These are phyloP conservation scores for Himalopsyche japonica DNA, from an alignment of 2,888 invertebrate species.

Conservation along the genomic window DNA sequence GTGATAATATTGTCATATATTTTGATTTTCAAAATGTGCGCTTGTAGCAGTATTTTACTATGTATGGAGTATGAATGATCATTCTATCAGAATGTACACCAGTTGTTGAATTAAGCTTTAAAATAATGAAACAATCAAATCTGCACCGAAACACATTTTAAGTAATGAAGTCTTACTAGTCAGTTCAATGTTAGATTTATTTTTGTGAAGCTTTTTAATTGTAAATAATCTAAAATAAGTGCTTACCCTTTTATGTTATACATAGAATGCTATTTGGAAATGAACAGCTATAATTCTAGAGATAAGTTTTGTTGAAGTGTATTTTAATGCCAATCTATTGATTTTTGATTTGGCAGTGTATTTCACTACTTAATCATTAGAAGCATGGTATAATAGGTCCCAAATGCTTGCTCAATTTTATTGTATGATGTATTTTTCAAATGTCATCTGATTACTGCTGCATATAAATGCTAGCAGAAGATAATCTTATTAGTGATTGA, in stretches of 20 bases:
- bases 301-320: not conserved
- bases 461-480: not conserved
- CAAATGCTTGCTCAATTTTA: not conserved
- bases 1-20: conserved; percentile 40
- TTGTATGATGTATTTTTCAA: not conserved
- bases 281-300: not conserved
- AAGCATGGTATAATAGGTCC: not conserved
- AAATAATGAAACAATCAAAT: conserved; percentile 36
- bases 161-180: conserved; percentile 42
- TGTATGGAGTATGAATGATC: conserved; percentile 17
- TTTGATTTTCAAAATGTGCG: conserved; percentile 26
- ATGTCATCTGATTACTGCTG: not conserved
- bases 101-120: conserved; percentile 38
- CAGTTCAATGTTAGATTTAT: not conserved
- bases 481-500: not conserved
- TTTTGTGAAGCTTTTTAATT: not conserved
- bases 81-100: conserved; percentile 27
- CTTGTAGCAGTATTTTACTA: conserved; percentile 39
- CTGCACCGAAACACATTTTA: conserved; percentile 32
- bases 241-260: not conserved
- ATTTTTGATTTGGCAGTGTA: not conserved
- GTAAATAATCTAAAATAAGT: not conserved
- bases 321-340: not conserved
- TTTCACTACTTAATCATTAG: not conserved
- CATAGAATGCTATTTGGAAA: not conserved